A percentile compares a stretch with the other conserved stretches of the same genome.
These are phyloP conservation scores for Panagrolaimus sp. DNA, from an alignment of 1,140 invertebrate genomes.

Conservation along the genomic window DNA sequence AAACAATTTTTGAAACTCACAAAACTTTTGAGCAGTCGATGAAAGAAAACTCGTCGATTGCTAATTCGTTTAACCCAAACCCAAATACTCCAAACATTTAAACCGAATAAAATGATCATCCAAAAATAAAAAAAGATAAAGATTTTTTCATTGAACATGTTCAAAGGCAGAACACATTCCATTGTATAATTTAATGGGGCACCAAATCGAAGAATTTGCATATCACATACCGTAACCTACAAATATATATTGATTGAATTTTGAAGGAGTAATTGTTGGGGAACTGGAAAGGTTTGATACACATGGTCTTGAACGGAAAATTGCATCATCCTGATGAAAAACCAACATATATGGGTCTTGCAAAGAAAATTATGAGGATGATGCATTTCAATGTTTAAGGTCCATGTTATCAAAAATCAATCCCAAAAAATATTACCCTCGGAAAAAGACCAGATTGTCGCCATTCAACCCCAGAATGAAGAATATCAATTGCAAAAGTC, in stretches of 20 bases:
- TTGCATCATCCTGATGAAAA: no score
- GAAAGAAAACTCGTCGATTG: not conserved
- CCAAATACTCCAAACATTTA: conserved; percentile 40
- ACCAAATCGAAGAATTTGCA: conserved; percentile 32
- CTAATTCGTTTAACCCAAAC: conserved; percentile 28
- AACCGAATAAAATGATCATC: conserved; percentile 47
- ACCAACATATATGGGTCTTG: no score
- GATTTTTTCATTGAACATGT: conserved; percentile 60
- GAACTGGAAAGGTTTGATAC: no score
- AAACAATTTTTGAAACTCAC: not conserved
- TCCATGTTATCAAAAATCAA: conserved; percentile 27
- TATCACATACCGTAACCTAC: not conserved
- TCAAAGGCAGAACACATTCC: conserved; percentile 47
- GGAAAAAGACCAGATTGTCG: conserved; percentile 40
- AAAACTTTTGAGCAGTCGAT: conserved; percentile 4
- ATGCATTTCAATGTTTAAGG: no score
- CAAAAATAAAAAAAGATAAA: conserved; percentile 60
- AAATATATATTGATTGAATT: no score
- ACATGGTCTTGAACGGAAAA: no score
- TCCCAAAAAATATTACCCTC: conserved; percentile 51
- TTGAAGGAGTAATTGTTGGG: no score
- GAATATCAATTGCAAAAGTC: conserved; percentile 39
- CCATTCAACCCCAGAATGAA: conserved; percentile 42
- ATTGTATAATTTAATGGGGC: conserved; percentile 44
- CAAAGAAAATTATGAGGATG: no score